A percentile compares a stretch with the other conserved stretches of the same genome.
These are phyloP conservation scores for Aricia artaxerxes DNA, from an alignment of 2,888 invertebrate species.

Conservation along the genomic window DNA sequence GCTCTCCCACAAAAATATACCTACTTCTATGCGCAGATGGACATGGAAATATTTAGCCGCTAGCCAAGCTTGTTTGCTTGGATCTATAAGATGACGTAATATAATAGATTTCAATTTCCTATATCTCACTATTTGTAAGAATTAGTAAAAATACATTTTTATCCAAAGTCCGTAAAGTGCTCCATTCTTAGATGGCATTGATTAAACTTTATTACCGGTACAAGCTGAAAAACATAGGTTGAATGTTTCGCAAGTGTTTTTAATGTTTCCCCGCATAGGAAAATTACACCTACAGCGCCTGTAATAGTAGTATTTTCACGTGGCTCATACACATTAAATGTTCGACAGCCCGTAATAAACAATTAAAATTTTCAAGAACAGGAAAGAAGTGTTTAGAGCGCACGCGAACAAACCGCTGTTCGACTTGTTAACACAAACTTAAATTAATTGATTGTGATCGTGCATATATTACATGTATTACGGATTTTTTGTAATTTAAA, in stretches of 20 bases:
- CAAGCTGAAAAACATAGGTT: constrained; percentile 7
- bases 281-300: background rate
- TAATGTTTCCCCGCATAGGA: constrained; percentile 12
- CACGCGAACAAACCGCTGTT: constrained; percentile 17
- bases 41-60: no score
- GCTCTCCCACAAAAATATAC: no score
- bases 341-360: constrained; percentile 28
- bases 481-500: background rate
- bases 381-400: constrained; percentile 30
- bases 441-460: constrained; percentile 20
- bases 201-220: constrained; percentile 28
- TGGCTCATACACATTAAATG: constrained; percentile 16
- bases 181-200: background rate
- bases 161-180: background rate
- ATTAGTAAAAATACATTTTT: background rate
- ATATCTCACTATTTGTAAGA: background rate
- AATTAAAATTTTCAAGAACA: constrained; percentile 28
- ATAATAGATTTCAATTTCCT: background rate
- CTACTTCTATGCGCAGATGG: no score
- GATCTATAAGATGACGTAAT: background rate
- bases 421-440: constrained; percentile 26
- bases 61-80: no score
- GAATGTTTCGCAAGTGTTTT: constrained; percentile 19
- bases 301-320: constrained; percentile 17
- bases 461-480: background rate